These are phyloP conservation scores for Ptycholaimellus sp. DNA, from an alignment of 2,888 invertebrate genomes.

Conservation along the genomic window DNA sequence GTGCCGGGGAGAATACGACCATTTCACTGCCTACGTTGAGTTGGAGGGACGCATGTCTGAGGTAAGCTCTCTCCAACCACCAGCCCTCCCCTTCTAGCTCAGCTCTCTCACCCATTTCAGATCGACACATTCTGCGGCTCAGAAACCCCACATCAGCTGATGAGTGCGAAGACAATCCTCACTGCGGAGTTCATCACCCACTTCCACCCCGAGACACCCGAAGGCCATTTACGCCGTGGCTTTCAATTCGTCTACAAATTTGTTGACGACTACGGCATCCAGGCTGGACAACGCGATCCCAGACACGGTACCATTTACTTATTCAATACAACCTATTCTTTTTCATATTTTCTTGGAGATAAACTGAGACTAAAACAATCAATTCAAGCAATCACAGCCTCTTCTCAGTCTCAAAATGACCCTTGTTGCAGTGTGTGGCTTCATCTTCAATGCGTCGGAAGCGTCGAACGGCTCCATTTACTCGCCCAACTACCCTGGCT, in stretches of 20 bases:
- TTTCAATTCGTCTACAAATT: conserved; percentile 3
- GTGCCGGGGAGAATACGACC: conserved; percentile 37
- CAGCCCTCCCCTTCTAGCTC: too few species aligned
- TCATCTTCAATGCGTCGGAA: conserved; percentile 59
- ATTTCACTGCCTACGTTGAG: conserved; percentile 39
- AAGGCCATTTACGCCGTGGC: too few species aligned
- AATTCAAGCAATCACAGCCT: conserved; percentile 4
- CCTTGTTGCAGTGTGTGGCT: conserved; percentile 50
- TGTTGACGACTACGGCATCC: conserved; percentile 5
- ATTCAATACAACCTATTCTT: too few species aligned
- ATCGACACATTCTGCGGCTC: conserved; percentile 65
- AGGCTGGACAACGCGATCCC: not conserved
- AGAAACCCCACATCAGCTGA: conserved; percentile 56
- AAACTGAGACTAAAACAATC: too few species aligned
- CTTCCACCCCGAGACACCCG: too few species aligned
- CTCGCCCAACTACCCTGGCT: conserved; percentile 69
- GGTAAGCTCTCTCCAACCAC: too few species aligned
- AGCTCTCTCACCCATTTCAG: too few species aligned
- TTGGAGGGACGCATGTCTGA: conserved; percentile 59
- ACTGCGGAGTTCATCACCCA: too few species aligned
- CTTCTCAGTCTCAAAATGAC: conserved; percentile 2
- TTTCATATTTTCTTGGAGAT: too few species aligned
- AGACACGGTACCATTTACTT: conserved; percentile 1
- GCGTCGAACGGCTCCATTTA: conserved; percentile 54
- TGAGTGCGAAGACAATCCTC: conserved; percentile 69